Evolutionary conservation across 2,797 vertebrate species (phyloP).

Genomic region (Pipistrellus pygmaeus): DNA sequence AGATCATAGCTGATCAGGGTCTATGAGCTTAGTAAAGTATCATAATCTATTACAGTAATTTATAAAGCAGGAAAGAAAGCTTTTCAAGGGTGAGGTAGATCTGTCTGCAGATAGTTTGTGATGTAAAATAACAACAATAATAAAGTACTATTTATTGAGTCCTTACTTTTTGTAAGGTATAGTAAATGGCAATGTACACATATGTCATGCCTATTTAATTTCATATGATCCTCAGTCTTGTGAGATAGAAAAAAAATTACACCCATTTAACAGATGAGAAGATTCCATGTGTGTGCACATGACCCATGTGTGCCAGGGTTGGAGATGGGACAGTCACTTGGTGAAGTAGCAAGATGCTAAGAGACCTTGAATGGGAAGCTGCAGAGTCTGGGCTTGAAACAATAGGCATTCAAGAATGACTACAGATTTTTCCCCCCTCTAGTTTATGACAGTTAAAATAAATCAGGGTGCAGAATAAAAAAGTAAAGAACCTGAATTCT

Average conservation of each 20-base stretch:
- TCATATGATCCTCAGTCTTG: not conserved
- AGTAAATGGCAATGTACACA: not conserved
- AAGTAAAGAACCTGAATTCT: not conserved
- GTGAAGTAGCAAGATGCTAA: not conserved
- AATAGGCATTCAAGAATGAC: not conserved
- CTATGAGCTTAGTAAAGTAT: not conserved
- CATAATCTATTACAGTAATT: not conserved
- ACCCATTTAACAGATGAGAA: not conserved
- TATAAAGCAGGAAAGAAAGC: not conserved
- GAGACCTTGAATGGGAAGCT: not conserved
- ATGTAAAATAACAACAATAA: not conserved
- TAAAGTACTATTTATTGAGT: not conserved
- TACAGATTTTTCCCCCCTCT: not conserved
- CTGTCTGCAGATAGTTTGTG: not conserved
- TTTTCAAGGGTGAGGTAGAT: not conserved
- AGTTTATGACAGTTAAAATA: not conserved
- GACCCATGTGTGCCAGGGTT: rapidly evolving
- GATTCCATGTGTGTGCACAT: not conserved
- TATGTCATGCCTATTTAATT: not conserved
- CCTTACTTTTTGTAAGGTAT: not conserved
- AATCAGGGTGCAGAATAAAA: not conserved
- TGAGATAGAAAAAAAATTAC: not conserved
- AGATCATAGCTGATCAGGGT: not conserved
- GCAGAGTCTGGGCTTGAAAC: not conserved
- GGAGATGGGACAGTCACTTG: not conserved